These are phyloP conservation scores for Silurus asotus DNA, from an alignment of 2,113 vertebrate species.

Conservation along the genomic window DNA sequence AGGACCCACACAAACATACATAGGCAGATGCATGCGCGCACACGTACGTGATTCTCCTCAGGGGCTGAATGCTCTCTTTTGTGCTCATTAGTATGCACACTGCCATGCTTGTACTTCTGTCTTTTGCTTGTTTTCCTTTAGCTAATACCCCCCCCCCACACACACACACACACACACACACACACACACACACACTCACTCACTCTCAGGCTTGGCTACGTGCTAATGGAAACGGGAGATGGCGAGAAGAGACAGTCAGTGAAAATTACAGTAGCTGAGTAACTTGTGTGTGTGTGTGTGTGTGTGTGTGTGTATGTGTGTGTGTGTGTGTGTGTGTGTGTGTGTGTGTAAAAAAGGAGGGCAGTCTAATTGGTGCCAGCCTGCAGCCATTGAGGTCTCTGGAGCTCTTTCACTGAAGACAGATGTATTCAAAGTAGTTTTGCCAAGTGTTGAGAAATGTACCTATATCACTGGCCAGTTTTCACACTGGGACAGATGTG, in stretches of 20 bases:
- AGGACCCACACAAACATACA: conserved; percentile 54
- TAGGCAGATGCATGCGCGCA: conserved; percentile 7
- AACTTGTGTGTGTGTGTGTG: conserved; percentile 16
- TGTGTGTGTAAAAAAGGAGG: conserved; percentile 34
- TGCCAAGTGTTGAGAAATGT: conserved; percentile 44
- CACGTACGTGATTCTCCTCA: conserved; percentile 28
- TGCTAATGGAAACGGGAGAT: conserved; percentile 47
- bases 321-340: conserved; percentile 9
- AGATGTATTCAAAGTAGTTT: conserved; percentile 42
- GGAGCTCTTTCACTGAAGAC: conserved; percentile 46
- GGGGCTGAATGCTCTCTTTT: conserved; percentile 47
- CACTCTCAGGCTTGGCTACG: conserved; percentile 32
- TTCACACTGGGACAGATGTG: conserved; percentile 36
- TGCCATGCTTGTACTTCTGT: conserved; percentile 72
- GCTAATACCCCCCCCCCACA: conserved; percentile 62
- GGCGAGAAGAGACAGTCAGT: conserved; percentile 41
- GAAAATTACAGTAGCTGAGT: conserved; percentile 37
- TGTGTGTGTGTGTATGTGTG: background rate
- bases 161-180: no score
- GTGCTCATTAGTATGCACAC: conserved; percentile 74
- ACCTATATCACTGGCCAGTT: conserved; percentile 24
- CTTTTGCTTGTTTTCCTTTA: conserved; percentile 70
- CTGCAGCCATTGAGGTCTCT: conserved; percentile 43
- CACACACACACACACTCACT: conserved; percentile 52
- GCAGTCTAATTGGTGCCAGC: conserved; percentile 52